Conservation (phyloP, 37 sponge, comb jelly and placozoan species). For the Cliona cf. orientalis region DNA sequence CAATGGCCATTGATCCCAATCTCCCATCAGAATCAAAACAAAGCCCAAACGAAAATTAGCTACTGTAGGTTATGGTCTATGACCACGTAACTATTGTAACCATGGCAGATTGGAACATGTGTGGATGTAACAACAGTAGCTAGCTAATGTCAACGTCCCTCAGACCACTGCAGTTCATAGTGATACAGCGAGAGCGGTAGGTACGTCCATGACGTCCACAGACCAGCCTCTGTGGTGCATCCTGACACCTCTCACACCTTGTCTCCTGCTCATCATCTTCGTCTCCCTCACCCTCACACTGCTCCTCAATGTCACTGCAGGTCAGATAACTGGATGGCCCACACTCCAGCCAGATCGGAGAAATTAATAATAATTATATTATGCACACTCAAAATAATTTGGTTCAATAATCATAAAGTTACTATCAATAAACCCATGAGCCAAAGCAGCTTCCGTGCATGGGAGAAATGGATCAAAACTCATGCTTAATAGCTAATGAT, state of each 20-base stretch:
- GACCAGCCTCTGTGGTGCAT: neutral
- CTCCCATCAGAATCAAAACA: neutral
- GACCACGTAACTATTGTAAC: too few species aligned
- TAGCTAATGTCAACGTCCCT: neutral
- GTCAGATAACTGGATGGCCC: constrained; percentile 3
- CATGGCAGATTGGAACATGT: constrained; percentile 33
- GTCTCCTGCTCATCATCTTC: constrained; percentile 12
- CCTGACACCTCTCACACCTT: neutral
- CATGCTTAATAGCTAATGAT: too few species aligned
- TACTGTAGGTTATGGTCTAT: too few species aligned
- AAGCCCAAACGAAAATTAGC: neutral
- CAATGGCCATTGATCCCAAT: neutral
- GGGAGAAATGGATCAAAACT: too few species aligned
- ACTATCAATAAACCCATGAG: too few species aligned
- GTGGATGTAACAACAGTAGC: constrained; percentile 13
- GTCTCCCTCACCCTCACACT: constrained; percentile 12
- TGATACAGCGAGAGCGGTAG: neutral
- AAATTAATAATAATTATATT: too few species aligned
- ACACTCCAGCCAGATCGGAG: neutral
- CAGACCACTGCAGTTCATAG: constrained; percentile 10
- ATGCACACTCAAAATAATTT: too few species aligned
- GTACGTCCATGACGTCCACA: neutral
- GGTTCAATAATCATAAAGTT: too few species aligned
- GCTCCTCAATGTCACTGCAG: constrained; percentile 4
- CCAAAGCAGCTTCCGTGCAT: too few species aligned